These are phyloP conservation scores for Heliconius melpomene DNA, from an alignment of 1,140 invertebrate species.

Conservation along the genomic window DNA sequence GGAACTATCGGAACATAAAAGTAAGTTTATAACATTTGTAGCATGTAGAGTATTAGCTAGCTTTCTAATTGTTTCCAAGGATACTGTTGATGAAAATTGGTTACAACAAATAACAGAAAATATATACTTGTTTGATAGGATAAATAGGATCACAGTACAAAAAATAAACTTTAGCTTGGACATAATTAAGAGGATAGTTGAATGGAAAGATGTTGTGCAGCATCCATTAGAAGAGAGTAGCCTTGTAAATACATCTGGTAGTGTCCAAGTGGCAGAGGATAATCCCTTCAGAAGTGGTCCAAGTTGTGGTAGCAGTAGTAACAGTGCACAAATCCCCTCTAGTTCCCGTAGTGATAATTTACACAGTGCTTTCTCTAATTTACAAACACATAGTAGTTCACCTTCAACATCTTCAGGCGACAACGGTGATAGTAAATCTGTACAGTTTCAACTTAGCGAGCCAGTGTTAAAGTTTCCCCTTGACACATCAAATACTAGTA, in stretches of 20 bases:
- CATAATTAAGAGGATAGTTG: conserved; percentile 91
- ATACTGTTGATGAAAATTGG: conserved; percentile 89
- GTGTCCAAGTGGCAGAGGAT: conserved; percentile 64
- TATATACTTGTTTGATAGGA: conserved; percentile 82
- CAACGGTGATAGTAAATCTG: conserved; percentile 49
- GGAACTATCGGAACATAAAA: conserved; percentile 87
- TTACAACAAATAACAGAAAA: conserved; percentile 88
- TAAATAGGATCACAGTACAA: conserved; percentile 82
- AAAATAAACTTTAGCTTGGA: conserved; percentile 92
- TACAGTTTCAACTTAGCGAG: conserved; percentile 67
- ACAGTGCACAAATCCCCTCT: conserved; percentile 54
- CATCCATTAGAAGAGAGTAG: conserved; percentile 89
- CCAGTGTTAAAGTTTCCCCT: conserved; percentile 68
- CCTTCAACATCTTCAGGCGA: conserved; percentile 67
- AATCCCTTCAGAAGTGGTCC: conserved; percentile 71
- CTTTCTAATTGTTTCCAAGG: conserved; percentile 91
- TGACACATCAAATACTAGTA: conserved; percentile 47
- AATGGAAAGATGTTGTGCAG: conserved; percentile 92
- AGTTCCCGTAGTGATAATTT: conserved; percentile 66
- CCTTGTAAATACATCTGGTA: conserved; percentile 65
- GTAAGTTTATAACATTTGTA: conserved; percentile 90
- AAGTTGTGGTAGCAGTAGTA: conserved; percentile 60
- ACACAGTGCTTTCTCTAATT: conserved; percentile 73
- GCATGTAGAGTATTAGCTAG: conserved; percentile 90
- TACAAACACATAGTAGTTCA: conserved; percentile 62